Percentiles rank a stretch among this genome's conserved stretches.
phyloP scores from a whole-genome alignment of 1,140 invertebrate species.

The Penaeus indicus region DNA sequence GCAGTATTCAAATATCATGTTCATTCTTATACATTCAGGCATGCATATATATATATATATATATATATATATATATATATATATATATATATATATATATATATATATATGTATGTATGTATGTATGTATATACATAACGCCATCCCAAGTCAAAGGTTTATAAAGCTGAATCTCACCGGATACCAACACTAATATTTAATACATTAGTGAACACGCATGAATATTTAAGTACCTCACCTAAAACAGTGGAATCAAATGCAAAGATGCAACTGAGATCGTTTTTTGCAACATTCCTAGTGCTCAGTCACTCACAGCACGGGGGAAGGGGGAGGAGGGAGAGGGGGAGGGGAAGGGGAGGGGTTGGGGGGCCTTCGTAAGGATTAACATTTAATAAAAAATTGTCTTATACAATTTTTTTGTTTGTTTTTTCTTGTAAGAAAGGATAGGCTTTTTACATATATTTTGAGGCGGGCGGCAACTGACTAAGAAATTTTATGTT shows the following conservation, averaged over 20 bases:
- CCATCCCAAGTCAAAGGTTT: background rate
- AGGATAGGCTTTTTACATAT: too few relatives aligned
- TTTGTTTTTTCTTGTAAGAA: background rate
- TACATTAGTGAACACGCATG: background rate
- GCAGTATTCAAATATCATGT: background rate
- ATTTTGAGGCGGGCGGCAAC: too few relatives aligned
- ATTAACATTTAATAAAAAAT: slow-evolving; percentile 13
- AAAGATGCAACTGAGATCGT: too few relatives aligned
- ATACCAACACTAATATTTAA: background rate
- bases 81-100: slow-evolving; percentile 8
- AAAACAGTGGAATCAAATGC: too few relatives aligned
- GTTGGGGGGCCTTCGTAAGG: background rate
- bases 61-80: background rate
- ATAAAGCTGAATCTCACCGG: background rate
- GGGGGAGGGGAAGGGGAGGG: background rate
- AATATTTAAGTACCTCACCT: too few relatives aligned
- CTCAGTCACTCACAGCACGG: background rate
- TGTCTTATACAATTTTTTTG: background rate
- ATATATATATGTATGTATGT: background rate
- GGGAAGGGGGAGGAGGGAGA: background rate
- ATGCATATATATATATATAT: background rate
- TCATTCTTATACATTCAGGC: background rate
- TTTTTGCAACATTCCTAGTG: too few relatives aligned
- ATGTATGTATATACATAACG: background rate
- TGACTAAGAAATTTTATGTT: too few relatives aligned